Evolutionary conservation across 2,888 invertebrate genomes (phyloP), one percentile per base, ranked within the genome.

Genomic region (Creontiades dilutus): DNA sequence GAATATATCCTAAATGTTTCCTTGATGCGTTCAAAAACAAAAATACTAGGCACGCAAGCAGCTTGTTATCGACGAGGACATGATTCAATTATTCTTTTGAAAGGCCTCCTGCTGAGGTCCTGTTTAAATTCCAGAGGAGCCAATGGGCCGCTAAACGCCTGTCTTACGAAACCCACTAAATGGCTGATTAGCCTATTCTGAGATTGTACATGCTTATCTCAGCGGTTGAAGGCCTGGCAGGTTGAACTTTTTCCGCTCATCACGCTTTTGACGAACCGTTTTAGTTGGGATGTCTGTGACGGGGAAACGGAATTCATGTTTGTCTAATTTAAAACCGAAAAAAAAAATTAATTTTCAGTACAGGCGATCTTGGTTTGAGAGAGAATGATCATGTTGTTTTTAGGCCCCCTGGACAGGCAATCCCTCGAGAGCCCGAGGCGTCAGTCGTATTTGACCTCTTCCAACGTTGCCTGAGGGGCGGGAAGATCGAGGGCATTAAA

Each of bases 341-440:
- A 68, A 68, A 23, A 68, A 68, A 23, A 23, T 23, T n/a, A n/a
- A 68, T 23, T 68, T 68, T 68, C 9, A 68, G 61, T 61, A 23
- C 23, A 23, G 23, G 11, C 12, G 19, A 27, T 23, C 27, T 27
- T 23, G 23, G 9, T 19, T 68, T 11, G 68, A 12, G 19, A 11
- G 23, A 27, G 68, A 68, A 68, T 23, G 68, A 68, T 27, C 68
- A 23, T 68, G 68, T 68, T 68, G 68, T 19, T 68, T 68, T 68
- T 23, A 23, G 68, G 23, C 68, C 68, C 68, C 68, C 68, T 68
- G 68, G 68, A 68, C 68, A 68, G 68, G 68, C 68, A 68, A 68
- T 68, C 23, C 68, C 19, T 68, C 68, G 3, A 0, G 23, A 23
- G 68, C 68, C 68, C 11, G 23, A 68, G 68, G 68, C 68, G 68